Evolutionary conservation across 1,140 invertebrate species (phyloP), one percentile per base, ranked within the genome.

Genomic region (Drosophila sp.): DNA sequence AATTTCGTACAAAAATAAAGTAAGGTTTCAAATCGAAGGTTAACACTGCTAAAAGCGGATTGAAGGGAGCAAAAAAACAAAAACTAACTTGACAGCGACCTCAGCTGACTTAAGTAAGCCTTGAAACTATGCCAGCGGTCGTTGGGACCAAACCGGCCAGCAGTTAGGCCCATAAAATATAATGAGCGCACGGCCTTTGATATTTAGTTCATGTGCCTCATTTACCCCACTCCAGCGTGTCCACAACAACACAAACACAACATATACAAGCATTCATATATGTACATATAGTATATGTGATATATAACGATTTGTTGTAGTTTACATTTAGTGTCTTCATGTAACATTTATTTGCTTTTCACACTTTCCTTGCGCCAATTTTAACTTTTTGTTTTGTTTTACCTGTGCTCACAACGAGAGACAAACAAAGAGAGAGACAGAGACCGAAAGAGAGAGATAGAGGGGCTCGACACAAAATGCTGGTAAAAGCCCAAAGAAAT

Each of bases 361-460:
- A 87, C 83, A 87, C 82, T 87, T 87, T 87, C 82, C 76, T 82
- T 87, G 82, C 70, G 82, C 82, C 78, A 87, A 82, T 86, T 86
- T 67, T 50, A 79, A 82, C 78, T 87, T 87, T 76, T 78, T 72
- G 78, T 89, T 82, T 87, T 76, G 46, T 72, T 86, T 73, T 61
- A 61, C 18, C 46, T 16, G 48, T 21, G 21, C 27, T 29, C 27
- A 29, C 27, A 6, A 29, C 27, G 7, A 29, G 27, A 29, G 0
- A 43, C 64, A 73, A 41, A 50, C 14, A 43, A n/a, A 8, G 7
- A 27, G 6, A 48, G 25, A 48, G 2, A 48, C 8, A 45, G 7
- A 41, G 11, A 41, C 2, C 59, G n/a, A n/a, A 45, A 48, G 69
- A 62, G 50, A 59, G 45, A 72, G 34, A 36, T 2, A 41, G 4